These are phyloP conservation scores for Drosophila siamana DNA, from an alignment of 2,888 invertebrate species.

Conservation along the genomic window DNA sequence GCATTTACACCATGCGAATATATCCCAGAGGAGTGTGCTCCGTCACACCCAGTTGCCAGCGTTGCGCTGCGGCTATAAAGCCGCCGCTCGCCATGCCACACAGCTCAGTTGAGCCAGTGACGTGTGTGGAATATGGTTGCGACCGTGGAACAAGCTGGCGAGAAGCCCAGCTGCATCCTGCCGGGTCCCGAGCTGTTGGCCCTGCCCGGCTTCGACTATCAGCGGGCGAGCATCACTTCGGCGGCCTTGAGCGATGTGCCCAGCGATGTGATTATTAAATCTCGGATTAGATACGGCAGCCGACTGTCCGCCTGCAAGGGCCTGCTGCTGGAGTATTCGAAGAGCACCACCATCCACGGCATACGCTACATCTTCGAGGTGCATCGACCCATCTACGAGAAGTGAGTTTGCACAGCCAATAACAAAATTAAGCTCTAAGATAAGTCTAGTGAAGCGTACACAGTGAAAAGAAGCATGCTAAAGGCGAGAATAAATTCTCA, in stretches of 20 bases:
- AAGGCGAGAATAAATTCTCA: too few relatives aligned
- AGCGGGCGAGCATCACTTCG: slow-evolving; percentile 76
- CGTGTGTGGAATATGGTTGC: slow-evolving; percentile 39
- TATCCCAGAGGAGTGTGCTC: slow-evolving; percentile 47
- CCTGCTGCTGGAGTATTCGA: slow-evolving; percentile 82
- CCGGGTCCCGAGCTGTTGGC: slow-evolving; percentile 68
- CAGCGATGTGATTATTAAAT: slow-evolving; percentile 83
- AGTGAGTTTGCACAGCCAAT: slow-evolving; percentile 58
- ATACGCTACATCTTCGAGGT: slow-evolving; percentile 83
- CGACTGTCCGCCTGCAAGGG: slow-evolving; percentile 81
- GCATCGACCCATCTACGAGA: slow-evolving; percentile 83
- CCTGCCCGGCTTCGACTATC: slow-evolving; percentile 55
- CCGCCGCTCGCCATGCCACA: slow-evolving; percentile 26
- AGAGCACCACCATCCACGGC: slow-evolving; percentile 83
- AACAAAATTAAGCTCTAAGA: too few relatives aligned
- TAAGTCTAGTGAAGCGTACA: too few relatives aligned
- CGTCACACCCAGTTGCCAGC: slow-evolving; percentile 45
- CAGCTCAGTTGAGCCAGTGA: slow-evolving; percentile 49
- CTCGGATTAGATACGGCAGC: slow-evolving; percentile 83
- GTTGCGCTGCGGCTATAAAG: slow-evolving; percentile 58
- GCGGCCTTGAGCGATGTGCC: slow-evolving; percentile 83
- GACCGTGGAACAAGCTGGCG: slow-evolving; percentile 24
- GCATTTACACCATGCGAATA: slow-evolving; percentile 20
- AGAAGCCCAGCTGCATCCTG: slow-evolving; percentile 53
- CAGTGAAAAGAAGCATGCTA: too few relatives aligned